These are phyloP conservation scores for Oscheius sp. DNA, from an alignment of 2,888 invertebrate species.

Conservation along the genomic window DNA sequence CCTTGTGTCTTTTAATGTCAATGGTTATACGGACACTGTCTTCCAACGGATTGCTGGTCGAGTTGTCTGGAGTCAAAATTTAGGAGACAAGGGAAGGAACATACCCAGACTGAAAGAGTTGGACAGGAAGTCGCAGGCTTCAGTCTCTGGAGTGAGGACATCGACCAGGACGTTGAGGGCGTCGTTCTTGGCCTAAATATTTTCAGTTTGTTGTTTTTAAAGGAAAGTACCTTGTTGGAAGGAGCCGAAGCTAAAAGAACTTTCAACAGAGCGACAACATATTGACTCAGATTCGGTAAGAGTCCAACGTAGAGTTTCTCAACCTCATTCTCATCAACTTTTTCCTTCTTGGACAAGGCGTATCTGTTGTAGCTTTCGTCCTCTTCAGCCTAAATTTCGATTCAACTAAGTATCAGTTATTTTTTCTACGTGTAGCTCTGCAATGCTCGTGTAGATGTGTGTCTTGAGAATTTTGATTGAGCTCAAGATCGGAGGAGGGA, in stretches of 20 bases:
- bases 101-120: constrained; percentile 70
- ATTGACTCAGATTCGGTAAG: constrained; percentile 93
- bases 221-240: constrained; percentile 76
- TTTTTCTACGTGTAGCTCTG: constrained; percentile 66
- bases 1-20: constrained; percentile 95
- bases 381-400: constrained; percentile 57
- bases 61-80: constrained; percentile 41
- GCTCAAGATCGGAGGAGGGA: constrained; percentile 96
- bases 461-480: constrained; percentile 81
- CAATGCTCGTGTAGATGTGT: constrained; percentile 67
- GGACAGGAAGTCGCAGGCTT: constrained; percentile 70
- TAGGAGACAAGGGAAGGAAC: not conserved
- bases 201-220: not conserved
- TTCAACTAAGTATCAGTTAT: not conserved
- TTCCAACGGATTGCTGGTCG: constrained; percentile 62
- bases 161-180: constrained; percentile 98
- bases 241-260: constrained; percentile 96
- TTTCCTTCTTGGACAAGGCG: constrained; percentile 79
- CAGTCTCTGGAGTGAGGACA: constrained; percentile 82
- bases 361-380: constrained; percentile 70
- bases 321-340: constrained; percentile 58
- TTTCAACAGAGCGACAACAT: constrained; percentile 87
- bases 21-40: constrained; percentile 81
- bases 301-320: constrained; percentile 79
- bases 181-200: constrained; percentile 88